Percentiles rank a stretch among this genome's conserved stretches.
These are phyloP conservation scores for Eulimnadia texana DNA, from an alignment of 1,140 invertebrate species.

Conservation along the genomic window DNA sequence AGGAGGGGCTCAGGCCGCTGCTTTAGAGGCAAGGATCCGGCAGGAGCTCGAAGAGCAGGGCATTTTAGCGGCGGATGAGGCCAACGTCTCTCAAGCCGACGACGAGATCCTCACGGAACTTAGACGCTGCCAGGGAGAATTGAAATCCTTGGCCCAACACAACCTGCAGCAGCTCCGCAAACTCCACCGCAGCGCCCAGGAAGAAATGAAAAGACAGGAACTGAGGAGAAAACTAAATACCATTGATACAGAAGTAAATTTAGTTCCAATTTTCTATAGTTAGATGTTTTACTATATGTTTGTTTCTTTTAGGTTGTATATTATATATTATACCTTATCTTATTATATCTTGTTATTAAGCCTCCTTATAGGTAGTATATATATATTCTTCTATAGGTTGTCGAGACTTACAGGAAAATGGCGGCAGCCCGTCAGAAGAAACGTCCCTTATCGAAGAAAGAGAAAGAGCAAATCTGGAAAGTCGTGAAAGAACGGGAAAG, in stretches of 20 bases:
- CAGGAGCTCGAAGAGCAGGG: conserved; percentile 79
- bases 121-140: conserved; percentile 61
- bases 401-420: conserved; percentile 65
- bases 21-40: conserved; percentile 59
- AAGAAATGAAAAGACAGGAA: conserved; percentile 49
- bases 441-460: conserved; percentile 57
- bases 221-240: conserved; percentile 48
- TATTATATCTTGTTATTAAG: too few relatives aligned
- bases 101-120: conserved; percentile 77
- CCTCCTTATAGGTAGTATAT: background rate
- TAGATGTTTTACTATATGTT: background rate
- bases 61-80: conserved; percentile 46
- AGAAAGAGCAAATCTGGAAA: conserved; percentile 61
- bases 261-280: conserved; percentile 26
- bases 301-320: background rate
- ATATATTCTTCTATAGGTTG: background rate
- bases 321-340: too few relatives aligned
- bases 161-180: conserved; percentile 49
- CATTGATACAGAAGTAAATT: conserved; percentile 49
- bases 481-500: conserved; percentile 43
- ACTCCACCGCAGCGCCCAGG: conserved; percentile 40
- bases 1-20: conserved; percentile 17
- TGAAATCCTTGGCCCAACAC: conserved; percentile 49
- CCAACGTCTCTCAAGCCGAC: conserved; percentile 39
- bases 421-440: conserved; percentile 59